Conservation (phyloP, 1,140 invertebrate species). For the Daktulosphaira vitifoliae region DNA sequence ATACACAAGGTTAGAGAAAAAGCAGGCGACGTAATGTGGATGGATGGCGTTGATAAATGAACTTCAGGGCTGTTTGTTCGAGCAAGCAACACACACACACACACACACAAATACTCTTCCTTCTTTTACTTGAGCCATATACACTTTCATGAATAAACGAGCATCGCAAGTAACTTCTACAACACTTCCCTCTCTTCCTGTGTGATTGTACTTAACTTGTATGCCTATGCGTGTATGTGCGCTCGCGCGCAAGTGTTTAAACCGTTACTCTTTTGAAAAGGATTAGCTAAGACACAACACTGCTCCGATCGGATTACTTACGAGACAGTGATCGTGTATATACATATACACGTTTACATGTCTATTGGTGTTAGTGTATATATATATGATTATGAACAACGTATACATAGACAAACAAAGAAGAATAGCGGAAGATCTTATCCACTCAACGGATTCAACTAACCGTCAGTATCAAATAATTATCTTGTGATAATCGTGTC, state of each 20-base stretch:
- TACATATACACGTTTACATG: too few species aligned
- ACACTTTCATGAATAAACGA: not conserved
- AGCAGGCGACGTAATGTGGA: not conserved
- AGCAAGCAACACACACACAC: not conserved
- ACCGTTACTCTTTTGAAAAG: not conserved
- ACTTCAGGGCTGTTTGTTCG: not conserved
- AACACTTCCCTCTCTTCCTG: too few species aligned
- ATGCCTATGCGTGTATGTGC: not conserved
- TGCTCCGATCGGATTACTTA: not conserved
- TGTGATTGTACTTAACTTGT: too few species aligned
- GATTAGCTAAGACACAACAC: conserved; percentile 8
- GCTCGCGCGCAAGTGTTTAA: not conserved
- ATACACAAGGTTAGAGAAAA: not conserved
- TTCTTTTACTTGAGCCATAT: not conserved
- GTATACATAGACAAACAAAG: not conserved
- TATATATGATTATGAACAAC: not conserved
- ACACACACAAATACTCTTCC: not conserved
- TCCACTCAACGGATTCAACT: not conserved
- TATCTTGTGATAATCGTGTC: not conserved
- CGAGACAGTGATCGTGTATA: too few species aligned
- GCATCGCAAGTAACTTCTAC: too few species aligned
- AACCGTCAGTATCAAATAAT: conserved; percentile 6
- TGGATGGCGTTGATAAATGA: conserved; percentile 32
- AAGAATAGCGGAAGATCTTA: not conserved
- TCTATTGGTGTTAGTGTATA: not conserved